These are phyloP conservation scores for Cololabis saira DNA, from an alignment of 2,113 vertebrate species.

Conservation along the genomic window DNA sequence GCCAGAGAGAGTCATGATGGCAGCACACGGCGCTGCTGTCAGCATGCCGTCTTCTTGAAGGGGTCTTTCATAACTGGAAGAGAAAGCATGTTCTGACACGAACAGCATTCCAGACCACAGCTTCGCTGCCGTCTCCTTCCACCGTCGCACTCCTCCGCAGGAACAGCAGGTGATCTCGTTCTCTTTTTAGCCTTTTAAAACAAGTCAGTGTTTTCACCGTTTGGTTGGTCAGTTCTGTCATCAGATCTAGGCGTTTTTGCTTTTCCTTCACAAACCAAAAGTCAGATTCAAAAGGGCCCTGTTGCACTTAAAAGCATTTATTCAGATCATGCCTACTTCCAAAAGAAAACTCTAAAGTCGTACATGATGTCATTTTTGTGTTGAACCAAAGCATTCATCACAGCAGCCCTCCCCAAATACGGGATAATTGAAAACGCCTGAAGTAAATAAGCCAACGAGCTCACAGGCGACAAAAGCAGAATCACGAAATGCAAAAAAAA, in stretches of 20 bases:
- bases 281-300: no score
- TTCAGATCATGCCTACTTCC: not conserved
- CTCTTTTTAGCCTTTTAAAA: not conserved
- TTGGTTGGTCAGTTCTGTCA: not conserved
- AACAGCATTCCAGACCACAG: slow-evolving; percentile 79
- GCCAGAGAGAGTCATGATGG: slow-evolving; percentile 28
- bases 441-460: no score
- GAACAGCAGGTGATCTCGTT: slow-evolving; percentile 1
- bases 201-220: not conserved
- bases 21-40: slow-evolving; percentile 53
- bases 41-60: slow-evolving; percentile 67
- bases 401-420: not conserved
- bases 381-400: not conserved
- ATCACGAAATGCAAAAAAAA: no score
- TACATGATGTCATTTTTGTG: not conserved
- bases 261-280: not conserved
- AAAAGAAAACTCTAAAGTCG: not conserved
- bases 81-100: slow-evolving; percentile 79
- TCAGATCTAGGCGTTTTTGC: no score
- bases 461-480: no score
- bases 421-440: not conserved
- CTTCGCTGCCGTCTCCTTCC: slow-evolving; percentile 54
- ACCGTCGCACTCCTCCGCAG: slow-evolving; percentile 45
- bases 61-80: slow-evolving; percentile 82
- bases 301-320: not conserved